Conservation (phyloP, 2,797 vertebrate species). For the Anableps anableps region DNA sequence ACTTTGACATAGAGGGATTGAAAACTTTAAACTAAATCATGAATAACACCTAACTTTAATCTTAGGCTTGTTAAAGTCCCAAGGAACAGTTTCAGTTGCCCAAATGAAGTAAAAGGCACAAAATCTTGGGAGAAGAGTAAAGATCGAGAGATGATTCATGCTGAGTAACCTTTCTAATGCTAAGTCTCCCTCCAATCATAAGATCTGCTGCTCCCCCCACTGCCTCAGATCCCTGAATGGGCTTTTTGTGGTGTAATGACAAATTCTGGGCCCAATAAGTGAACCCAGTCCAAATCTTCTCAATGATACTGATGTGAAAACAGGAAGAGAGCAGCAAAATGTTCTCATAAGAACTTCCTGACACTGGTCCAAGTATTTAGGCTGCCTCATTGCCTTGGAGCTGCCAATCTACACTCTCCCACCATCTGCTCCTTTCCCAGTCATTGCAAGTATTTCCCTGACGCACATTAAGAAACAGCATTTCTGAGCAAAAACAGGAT, state of each 20-base stretch:
- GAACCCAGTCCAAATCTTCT: constrained; percentile 41
- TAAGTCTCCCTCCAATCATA: constrained; percentile 11
- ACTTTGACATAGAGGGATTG: neutral
- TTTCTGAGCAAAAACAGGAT: neutral
- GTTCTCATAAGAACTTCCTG: constrained; percentile 74
- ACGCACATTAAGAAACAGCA: constrained; percentile 16
- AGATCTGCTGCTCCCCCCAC: neutral
- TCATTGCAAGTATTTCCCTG: constrained; percentile 15
- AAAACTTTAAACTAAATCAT: neutral
- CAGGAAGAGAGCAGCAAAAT: constrained; percentile 72
- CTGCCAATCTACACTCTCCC: constrained; percentile 51
- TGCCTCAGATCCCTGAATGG: neutral
- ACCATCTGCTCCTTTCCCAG: constrained; percentile 43
- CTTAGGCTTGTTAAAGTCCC: neutral
- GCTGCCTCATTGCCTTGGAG: constrained; percentile 37
- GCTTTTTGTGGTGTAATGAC: neutral
- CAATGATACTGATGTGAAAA: constrained; percentile 63
- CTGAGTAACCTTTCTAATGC: neutral
- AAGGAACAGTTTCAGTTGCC: too few species aligned
- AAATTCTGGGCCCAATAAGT: constrained; percentile 23
- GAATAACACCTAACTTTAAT: too few species aligned
- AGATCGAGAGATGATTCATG: neutral
- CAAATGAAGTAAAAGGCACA: too few species aligned
- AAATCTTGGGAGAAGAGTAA: neutral
- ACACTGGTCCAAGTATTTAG: constrained; percentile 56